phyloP scores from a whole-genome alignment of 2,888 invertebrate species.

The Cheilosia urbana region DNA sequence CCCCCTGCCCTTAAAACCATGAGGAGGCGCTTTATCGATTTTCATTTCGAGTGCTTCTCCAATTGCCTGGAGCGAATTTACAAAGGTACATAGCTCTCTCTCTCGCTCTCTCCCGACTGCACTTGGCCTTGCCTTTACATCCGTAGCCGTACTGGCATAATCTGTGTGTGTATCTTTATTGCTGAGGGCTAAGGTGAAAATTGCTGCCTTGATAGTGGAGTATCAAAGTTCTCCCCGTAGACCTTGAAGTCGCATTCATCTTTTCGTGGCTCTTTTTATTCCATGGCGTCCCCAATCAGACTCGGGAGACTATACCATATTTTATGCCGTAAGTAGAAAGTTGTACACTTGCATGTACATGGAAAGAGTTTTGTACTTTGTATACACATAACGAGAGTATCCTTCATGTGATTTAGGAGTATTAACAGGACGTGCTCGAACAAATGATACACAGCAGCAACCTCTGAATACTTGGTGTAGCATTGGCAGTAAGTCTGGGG shows the following conservation, averaged over 20 bases:
- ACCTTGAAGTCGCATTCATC: constrained; percentile 71
- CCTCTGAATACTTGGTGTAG: constrained; percentile 13
- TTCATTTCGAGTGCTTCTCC: constrained; percentile 71
- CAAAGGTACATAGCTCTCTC: neutral
- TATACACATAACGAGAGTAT: constrained; percentile 58
- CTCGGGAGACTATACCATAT: constrained; percentile 46
- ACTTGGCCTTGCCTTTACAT: constrained; percentile 38
- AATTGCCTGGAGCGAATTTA: constrained; percentile 69
- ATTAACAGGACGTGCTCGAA: constrained; percentile 72
- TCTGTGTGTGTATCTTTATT: constrained; percentile 32
- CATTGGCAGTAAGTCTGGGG: constrained; percentile 3
- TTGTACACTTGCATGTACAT: constrained; percentile 32
- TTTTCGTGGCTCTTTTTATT: constrained; percentile 49
- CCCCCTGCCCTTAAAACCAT: constrained; percentile 28
- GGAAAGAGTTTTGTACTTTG: constrained; percentile 46
- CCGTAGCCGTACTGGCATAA: neutral
- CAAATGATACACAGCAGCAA: constrained; percentile 65
- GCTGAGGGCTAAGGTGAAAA: constrained; percentile 65
- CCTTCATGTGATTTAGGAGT: constrained; percentile 73
- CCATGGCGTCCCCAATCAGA: constrained; percentile 51
- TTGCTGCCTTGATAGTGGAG: constrained; percentile 70
- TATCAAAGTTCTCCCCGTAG: constrained; percentile 59
- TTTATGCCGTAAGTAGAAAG: constrained; percentile 45
- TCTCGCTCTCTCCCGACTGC: constrained; percentile 24
- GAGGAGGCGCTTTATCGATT: constrained; percentile 67